Percentiles rank a stretch among this genome's conserved stretches.
These are phyloP conservation scores for Poeciliopsis presidionis DNA, from an alignment of 2,797 vertebrate genomes.

Conservation along the genomic window DNA sequence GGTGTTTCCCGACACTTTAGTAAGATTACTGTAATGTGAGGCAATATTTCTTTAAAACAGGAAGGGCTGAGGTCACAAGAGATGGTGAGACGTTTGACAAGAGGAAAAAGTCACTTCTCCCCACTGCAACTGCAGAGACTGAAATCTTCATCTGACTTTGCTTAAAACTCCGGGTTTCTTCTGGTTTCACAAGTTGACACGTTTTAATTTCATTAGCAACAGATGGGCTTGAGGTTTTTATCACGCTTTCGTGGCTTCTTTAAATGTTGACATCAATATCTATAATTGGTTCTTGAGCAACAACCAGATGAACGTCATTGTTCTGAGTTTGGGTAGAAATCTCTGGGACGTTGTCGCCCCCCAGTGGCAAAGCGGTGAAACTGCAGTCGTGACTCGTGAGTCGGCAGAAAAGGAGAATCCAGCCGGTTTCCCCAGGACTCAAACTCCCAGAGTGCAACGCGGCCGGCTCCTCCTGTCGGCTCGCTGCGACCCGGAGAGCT, in stretches of 20 bases:
- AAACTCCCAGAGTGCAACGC: conserved; percentile 69
- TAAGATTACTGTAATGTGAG: conserved; percentile 61
- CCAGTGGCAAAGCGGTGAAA: conserved; percentile 17
- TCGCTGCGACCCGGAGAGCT: conserved; percentile 23
- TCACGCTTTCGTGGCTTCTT: not conserved
- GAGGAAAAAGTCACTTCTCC: not conserved
- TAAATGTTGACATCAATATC: not conserved
- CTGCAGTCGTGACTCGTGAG: conserved; percentile 53
- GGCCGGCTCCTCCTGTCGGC: conserved; percentile 8
- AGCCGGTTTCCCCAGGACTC: conserved; percentile 56
- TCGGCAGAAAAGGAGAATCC: conserved; percentile 43
- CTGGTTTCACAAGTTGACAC: too few relatives aligned
- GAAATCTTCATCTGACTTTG: not conserved
- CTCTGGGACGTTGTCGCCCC: conserved; percentile 37
- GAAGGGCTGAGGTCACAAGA: conserved; percentile 53
- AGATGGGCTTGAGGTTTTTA: not conserved
- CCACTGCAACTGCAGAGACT: not conserved
- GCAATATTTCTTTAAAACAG: conserved; percentile 62
- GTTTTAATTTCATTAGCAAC: not conserved
- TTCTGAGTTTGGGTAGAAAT: not conserved
- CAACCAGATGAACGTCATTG: not conserved
- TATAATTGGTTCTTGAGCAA: not conserved
- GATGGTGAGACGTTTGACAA: conserved; percentile 16
- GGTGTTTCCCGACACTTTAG: conserved; percentile 40
- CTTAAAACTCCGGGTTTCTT: not conserved